Evolutionary conservation across 2,888 invertebrate genomes (phyloP), one percentile per base, ranked within the genome.

Genomic region (Watsonalla binaria): DNA sequence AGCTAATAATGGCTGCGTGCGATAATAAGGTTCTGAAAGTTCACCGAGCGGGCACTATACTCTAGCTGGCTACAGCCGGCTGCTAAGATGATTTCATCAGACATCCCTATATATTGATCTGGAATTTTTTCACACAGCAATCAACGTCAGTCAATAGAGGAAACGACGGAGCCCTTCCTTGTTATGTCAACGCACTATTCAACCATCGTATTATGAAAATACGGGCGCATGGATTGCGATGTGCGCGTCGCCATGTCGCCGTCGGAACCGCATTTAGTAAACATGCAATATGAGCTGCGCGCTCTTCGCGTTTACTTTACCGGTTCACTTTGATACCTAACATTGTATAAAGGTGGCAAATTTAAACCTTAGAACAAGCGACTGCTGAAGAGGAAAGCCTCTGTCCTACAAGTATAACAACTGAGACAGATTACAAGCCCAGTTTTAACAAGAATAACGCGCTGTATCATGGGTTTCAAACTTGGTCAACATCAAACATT

Each of bases 171-270:
- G 68, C 68, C 72, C 66, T 76, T 78, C 76, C 78, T 75, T 79
- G 80, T 78, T 79, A 78, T 81, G 72, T 66, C 73, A 72, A 66
- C 65, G 69, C 57, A 56, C 68, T 69, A 78, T 82, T 80, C 70
- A 74, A 67, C 63, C 64, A 63, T 60, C 64, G 69, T 85, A 80
- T 86, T 86, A 84, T 85, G 84, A 82, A 84, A 85, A 85, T 81
- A 84, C 70, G 42, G 77, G 74, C 72, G 76, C 68, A 74, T 73
- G 73, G 75, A 64, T 64, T 60, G 61, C 60, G 60, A 68, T 57
- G 65, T 60, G 58, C 64, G 55, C 57, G 62, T 55, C 55, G 63
- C 60, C 56, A 53, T 53, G 55, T 53, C 59, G 60, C 57, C 62
- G 63, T 60, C 59, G 51, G 49, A 15, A 8, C 34, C 24, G 45